phyloP scores from a whole-genome alignment of 2,113 vertebrate genomes.

The Marmota flaviventris region DNA sequence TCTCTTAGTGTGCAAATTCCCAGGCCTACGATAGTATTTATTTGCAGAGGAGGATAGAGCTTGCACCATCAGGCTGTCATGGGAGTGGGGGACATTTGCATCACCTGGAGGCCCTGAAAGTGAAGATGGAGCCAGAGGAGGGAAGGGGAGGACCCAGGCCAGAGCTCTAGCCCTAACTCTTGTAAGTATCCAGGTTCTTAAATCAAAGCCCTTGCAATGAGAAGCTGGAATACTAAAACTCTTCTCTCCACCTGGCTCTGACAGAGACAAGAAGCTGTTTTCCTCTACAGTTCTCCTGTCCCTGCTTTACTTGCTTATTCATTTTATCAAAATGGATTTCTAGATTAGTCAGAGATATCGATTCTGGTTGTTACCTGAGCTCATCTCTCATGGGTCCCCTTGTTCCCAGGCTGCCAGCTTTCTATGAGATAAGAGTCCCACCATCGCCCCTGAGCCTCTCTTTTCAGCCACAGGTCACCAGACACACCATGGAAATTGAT shows the following conservation, averaged over 20 bases:
- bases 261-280: neutral
- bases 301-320: neutral
- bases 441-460: neutral
- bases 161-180: neutral
- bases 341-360: neutral
- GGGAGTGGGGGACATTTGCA: fast-evolving
- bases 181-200: neutral
- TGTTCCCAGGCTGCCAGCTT: conserved; percentile 38
- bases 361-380: neutral
- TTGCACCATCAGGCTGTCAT: neutral
- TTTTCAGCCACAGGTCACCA: conserved; percentile 70
- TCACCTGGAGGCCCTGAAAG: neutral
- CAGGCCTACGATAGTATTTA: neutral
- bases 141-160: fast-evolving
- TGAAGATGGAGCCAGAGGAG: neutral
- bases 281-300: neutral
- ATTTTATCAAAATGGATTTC: conserved; percentile 66
- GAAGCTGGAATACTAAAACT: neutral
- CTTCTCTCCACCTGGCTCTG: neutral
- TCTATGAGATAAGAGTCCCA: conserved; percentile 61
- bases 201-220: neutral
- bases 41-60: neutral
- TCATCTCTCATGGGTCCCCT: neutral
- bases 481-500: conserved; percentile 73
- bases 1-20: neutral